Percentiles rank a stretch among this genome's conserved stretches.
phyloP scores from a whole-genome alignment of 2,113 vertebrate genomes.

The Saguinus imperator region DNA sequence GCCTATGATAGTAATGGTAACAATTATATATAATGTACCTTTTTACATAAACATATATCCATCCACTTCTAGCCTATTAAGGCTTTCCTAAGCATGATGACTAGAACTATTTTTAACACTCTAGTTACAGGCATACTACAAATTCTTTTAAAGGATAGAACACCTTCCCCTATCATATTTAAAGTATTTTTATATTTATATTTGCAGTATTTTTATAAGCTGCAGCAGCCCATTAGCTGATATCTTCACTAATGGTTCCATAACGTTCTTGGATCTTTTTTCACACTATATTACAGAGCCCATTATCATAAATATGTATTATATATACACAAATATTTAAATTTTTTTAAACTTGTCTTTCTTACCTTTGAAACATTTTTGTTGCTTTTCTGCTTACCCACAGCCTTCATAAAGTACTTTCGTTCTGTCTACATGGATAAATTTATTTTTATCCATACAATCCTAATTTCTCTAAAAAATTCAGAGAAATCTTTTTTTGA shows the following conservation, averaged over 20 bases:
- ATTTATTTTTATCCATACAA: slow-evolving; percentile 8
- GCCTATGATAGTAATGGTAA: not conserved
- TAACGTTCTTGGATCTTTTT: not conserved
- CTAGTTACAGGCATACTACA: not conserved
- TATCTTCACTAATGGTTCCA: not conserved
- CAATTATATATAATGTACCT: not conserved
- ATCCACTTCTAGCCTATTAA: not conserved
- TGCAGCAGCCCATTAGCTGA: not conserved
- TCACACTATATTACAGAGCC: not conserved
- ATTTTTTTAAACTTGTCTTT: not conserved
- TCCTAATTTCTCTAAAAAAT: not conserved
- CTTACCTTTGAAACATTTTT: not conserved
- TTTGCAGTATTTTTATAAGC: slow-evolving; percentile 10
- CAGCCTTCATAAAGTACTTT: not conserved
- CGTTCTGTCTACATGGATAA: not conserved
- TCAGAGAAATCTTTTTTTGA: not conserved
- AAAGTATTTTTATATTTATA: not conserved
- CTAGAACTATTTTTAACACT: slow-evolving; percentile 2
- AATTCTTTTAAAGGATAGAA: not conserved
- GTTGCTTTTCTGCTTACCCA: not conserved
- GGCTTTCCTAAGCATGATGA: not conserved
- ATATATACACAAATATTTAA: not conserved
- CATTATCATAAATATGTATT: not conserved
- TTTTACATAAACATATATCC: not conserved
- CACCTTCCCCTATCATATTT: not conserved